These are phyloP conservation scores for Pyrocoelia pectoralis DNA, from an alignment of 2,888 invertebrate genomes.

Conservation along the genomic window DNA sequence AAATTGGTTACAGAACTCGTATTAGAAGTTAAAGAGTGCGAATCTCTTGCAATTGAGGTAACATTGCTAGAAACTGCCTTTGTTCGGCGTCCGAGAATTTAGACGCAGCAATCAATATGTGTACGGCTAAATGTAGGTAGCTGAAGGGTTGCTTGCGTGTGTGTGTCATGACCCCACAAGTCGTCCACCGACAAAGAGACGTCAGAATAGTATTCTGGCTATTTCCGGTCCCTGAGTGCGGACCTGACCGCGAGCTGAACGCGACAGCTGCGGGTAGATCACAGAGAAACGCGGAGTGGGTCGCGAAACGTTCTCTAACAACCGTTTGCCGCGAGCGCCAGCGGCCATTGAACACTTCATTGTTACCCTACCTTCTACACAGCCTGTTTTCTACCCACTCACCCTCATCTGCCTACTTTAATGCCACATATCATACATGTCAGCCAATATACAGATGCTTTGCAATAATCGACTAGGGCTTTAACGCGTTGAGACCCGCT, in stretches of 20 bases:
- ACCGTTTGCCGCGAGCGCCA: conserved; percentile 60
- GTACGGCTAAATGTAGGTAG: conserved; percentile 26
- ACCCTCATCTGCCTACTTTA: conserved; percentile 45
- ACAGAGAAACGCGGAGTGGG: conserved; percentile 40
- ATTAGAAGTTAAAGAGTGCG: too few relatives aligned
- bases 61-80: background rate
- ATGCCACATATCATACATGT: conserved; percentile 41
- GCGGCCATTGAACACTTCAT: conserved; percentile 60
- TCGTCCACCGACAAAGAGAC: conserved; percentile 30
- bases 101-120: conserved; percentile 29
- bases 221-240: conserved; percentile 44
- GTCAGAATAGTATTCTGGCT: conserved; percentile 33
- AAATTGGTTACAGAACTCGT: too few relatives aligned
- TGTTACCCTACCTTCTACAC: conserved; percentile 26
- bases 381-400: conserved; percentile 35
- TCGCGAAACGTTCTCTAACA: conserved; percentile 63
- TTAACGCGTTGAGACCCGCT: conserved; percentile 23
- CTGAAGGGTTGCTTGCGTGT: conserved; percentile 29
- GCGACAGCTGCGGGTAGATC: conserved; percentile 48
- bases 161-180: conserved; percentile 22
- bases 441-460: conserved; percentile 37
- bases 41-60: too few relatives aligned
- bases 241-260: conserved; percentile 43
- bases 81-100: conserved; percentile 9
- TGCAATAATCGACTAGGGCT: conserved; percentile 30